Percentiles rank a stretch among this genome's conserved stretches.
Conservation (phyloP, 2,797 vertebrate species). For the Cottoperca gobio region DNA sequence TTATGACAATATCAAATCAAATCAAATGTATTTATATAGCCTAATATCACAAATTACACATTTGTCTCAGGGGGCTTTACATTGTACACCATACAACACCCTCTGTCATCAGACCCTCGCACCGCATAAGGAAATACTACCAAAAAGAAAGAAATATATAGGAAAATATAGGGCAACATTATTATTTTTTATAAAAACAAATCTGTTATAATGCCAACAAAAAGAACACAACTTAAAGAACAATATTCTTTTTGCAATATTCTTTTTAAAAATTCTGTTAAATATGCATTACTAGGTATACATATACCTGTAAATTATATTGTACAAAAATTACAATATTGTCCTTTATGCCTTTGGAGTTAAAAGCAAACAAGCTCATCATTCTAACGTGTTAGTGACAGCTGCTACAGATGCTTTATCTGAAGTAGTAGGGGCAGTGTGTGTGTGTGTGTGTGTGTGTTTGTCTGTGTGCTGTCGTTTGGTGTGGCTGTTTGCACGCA, state of each 20-base stretch:
- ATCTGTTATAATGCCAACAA: neutral
- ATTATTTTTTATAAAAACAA: neutral
- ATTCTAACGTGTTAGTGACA: slow-evolving; percentile 7
- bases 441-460: neutral
- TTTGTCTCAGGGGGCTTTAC: no score
- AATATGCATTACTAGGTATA: neutral
- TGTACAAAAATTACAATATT: neutral
- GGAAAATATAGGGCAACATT: no score
- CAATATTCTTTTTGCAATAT: no score
- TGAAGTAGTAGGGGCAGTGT: neutral
- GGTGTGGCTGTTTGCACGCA: slow-evolving; percentile 1
- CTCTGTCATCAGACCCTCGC: no score
- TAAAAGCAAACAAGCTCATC: neutral
- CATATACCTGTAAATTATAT: neutral
- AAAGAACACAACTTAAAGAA: neutral
- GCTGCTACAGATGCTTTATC: slow-evolving; percentile 19
- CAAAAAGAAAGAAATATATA: no score
- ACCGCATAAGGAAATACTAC: no score
- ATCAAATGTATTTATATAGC: no score
- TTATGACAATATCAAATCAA: neutral
- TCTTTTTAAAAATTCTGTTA: neutral
- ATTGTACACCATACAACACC: no score
- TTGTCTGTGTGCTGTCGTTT: slow-evolving; percentile 2
- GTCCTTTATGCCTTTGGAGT: neutral
- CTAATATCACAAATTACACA: no score